Percentiles rank a stretch among this genome's conserved stretches.
Evolutionary conservation across 2,797 vertebrate species (phyloP).

Genomic region (Pagetopsis macropterus): DNA sequence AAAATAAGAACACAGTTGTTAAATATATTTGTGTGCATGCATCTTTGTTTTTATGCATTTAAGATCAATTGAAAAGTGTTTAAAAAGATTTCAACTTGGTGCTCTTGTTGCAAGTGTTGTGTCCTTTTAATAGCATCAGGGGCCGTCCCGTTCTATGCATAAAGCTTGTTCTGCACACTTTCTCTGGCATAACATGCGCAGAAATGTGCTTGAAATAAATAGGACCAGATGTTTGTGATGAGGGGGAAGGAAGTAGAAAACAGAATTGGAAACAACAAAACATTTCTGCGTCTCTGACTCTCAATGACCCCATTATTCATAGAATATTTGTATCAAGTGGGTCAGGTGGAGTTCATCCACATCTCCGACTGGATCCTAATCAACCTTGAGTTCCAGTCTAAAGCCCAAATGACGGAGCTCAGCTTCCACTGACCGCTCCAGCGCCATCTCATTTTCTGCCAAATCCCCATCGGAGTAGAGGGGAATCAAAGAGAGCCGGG

Average conservation of each 20-base stretch:
- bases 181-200: conserved; percentile 5
- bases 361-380: conserved; percentile 60
- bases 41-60: background rate
- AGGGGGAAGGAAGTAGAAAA: conserved; percentile 40
- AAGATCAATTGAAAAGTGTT: background rate
- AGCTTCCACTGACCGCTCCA: conserved; percentile 41
- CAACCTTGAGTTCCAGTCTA: conserved; percentile 57
- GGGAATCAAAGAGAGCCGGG: conserved; percentile 56
- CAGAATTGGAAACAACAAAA: conserved; percentile 22
- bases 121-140: background rate
- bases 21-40: background rate
- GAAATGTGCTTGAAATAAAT: conserved; percentile 31
- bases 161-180: conserved; percentile 21
- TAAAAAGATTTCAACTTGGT: background rate
- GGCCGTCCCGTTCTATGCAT: background rate
- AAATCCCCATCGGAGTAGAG: conserved; percentile 66
- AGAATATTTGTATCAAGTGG: conserved; percentile 64
- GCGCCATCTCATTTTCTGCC: conserved; percentile 66
- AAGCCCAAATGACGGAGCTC: conserved; percentile 65
- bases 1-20: background rate
- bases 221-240: conserved; percentile 39
- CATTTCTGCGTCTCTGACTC: conserved; percentile 22
- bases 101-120: background rate
- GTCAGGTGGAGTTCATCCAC: conserved; percentile 69
- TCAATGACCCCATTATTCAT: conserved; percentile 44